Evolutionary conservation across 1,140 invertebrate species (phyloP), one percentile per base, ranked within the genome.

Genomic region (Episyrphus balteatus): DNA sequence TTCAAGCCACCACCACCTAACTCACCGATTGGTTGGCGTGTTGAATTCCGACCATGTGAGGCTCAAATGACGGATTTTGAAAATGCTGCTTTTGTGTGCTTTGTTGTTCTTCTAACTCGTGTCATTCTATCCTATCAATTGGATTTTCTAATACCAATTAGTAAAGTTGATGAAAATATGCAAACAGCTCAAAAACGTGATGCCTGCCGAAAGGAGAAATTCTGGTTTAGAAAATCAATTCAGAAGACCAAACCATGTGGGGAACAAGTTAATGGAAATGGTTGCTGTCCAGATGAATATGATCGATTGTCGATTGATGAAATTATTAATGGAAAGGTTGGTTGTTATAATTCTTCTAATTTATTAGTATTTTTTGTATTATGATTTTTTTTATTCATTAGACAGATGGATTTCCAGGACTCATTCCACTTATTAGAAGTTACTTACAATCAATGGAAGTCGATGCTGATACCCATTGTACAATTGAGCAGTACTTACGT

Each of bases 91-190:
- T 92, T 94, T 57, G 94, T 96, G n/a, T 94, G 93, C 61, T 99
- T 99, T 70, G 83, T 99, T 9, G 95, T 99, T 2, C 71, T 99
- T 32, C 75, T 99, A 36, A 99, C 96, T 0, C 73, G 97, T 51
- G 94, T 97, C 34, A 98, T 99, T 56, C 74, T 99, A 17, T 94
- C 94, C 13, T 99, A 95, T 71, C 83, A 92, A 55, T 76, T 99
- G 11, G 96, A 97, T 72, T 88, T 99, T 58, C 75, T 99, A 2
- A 92, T 98, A 69, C 96, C 96, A 9, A 97, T 99, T 51, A 98
- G 93, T 55, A 96, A 95, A 77, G 90, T 98, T 37, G 95, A 98
- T 68, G 92, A 98, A 71, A 99, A 99, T 71, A 96, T 99, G 92
- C 80, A 86, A 57, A 84, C 81, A 42, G 93, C 93, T 10, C 93